A percentile compares a stretch with the other conserved stretches of the same genome.
phyloP scores from a whole-genome alignment of 2,113 vertebrate genomes.

The Indicator indicator region DNA sequence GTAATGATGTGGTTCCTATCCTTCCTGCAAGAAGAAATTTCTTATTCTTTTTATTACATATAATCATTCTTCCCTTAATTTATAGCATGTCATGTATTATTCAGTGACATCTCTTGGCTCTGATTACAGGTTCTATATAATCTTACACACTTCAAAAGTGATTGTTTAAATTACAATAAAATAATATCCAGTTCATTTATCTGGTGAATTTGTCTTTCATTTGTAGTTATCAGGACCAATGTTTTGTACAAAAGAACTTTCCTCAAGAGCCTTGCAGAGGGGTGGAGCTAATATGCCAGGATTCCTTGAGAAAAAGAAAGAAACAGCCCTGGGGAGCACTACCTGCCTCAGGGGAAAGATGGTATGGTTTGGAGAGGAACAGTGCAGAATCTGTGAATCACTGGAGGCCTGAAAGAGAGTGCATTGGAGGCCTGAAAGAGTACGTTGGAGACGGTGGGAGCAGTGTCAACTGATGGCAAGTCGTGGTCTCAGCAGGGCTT shows the following conservation, averaged over 20 bases:
- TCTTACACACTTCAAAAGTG: constrained; percentile 64
- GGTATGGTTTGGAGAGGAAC: background rate
- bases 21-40: constrained; percentile 65
- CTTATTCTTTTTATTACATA: constrained; percentile 72
- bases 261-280: constrained; percentile 23
- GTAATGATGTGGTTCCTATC: constrained; percentile 64
- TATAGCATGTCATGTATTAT: constrained; percentile 71
- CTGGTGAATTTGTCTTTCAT: constrained; percentile 64
- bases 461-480: background rate
- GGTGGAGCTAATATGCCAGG: constrained; percentile 15
- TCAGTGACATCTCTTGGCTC: constrained; percentile 71
- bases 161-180: constrained; percentile 76
- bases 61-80: constrained; percentile 71
- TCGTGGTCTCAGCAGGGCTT: background rate
- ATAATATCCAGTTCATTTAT: constrained; percentile 70
- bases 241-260: constrained; percentile 55
- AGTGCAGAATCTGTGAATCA: background rate
- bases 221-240: constrained; percentile 34
- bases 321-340: background rate
- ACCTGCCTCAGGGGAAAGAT: background rate
- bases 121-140: constrained; percentile 72
- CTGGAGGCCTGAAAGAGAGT: background rate
- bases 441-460: background rate
- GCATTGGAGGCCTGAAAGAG: background rate
- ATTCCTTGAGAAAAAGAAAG: constrained; percentile 43